Conservation (phyloP, 2,888 invertebrate species). For the Atethmia centrago region DNA sequence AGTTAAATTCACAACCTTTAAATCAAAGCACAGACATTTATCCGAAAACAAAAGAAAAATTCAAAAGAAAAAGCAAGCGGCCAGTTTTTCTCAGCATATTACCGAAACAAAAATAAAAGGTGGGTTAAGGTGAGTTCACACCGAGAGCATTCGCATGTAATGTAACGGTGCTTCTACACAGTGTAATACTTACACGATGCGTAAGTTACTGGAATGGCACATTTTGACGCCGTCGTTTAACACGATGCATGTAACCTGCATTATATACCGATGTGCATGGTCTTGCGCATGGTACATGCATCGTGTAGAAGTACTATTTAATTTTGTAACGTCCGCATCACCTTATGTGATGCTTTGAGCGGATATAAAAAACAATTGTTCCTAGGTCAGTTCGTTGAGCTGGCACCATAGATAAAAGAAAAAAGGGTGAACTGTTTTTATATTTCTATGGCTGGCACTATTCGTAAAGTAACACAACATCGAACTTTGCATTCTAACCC, state of each 20-base stretch:
- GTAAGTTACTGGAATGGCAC: not conserved
- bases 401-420: no score
- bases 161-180: not conserved
- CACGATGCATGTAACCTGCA: not conserved
- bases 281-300: no score
- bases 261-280: no score
- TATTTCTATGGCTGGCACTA: no score
- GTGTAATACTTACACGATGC: not conserved
- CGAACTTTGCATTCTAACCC: not conserved
- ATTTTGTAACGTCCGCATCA: not conserved
- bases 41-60: constrained; percentile 39
- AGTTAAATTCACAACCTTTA: constrained; percentile 27
- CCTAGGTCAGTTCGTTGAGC: not conserved
- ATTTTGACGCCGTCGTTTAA: not conserved
- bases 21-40: constrained; percentile 36
- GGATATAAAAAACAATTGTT: not conserved
- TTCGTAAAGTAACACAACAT: not conserved
- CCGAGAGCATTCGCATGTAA: not conserved
- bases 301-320: no score
- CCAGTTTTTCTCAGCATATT: constrained; percentile 37
- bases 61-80: constrained; percentile 30
- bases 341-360: not conserved
- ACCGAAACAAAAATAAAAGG: constrained; percentile 49
- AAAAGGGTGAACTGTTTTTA: no score
- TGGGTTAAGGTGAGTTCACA: constrained; percentile 1